These are phyloP conservation scores for Mythimna ferrago DNA, from an alignment of 2,888 invertebrate species.

Conservation along the genomic window DNA sequence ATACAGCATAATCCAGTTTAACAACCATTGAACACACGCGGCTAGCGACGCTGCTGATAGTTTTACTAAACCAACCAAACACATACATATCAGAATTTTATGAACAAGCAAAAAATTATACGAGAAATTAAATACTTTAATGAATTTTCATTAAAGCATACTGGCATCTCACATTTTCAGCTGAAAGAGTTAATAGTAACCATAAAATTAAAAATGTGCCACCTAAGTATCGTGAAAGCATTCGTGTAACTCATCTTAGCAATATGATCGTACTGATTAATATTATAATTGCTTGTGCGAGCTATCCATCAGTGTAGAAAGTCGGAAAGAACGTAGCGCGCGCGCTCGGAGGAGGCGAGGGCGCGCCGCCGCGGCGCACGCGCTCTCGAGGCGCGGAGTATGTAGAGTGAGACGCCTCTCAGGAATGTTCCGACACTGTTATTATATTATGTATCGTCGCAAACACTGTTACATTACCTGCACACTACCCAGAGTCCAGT, in stretches of 20 bases:
- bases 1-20: conserved; percentile 66
- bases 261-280: conserved; percentile 89
- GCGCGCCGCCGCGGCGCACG: conserved; percentile 69
- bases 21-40: not conserved
- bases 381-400: conserved; percentile 79
- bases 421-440: conserved; percentile 74
- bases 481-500: conserved; percentile 34
- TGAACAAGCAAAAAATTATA: not conserved
- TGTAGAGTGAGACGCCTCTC: conserved; percentile 86
- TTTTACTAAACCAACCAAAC: conserved; percentile 17
- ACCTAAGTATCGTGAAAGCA: conserved; percentile 80
- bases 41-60: not conserved
- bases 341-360: conserved; percentile 69
- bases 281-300: conserved; percentile 89
- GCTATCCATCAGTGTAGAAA: conserved; percentile 89
- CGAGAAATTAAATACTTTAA: not conserved
- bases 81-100: not conserved
- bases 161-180: not conserved
- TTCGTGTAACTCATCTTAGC: conserved; percentile 82
- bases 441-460: conserved; percentile 51
- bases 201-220: conserved; percentile 29
- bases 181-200: conserved; percentile 21
- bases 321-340: conserved; percentile 84
- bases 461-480: conserved; percentile 43
- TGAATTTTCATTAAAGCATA: not conserved